A percentile compares a stretch with the other conserved stretches of the same genome.
phyloP scores from a whole-genome alignment of 2,113 vertebrate species.

The Pomatorhinus ruficollis region DNA sequence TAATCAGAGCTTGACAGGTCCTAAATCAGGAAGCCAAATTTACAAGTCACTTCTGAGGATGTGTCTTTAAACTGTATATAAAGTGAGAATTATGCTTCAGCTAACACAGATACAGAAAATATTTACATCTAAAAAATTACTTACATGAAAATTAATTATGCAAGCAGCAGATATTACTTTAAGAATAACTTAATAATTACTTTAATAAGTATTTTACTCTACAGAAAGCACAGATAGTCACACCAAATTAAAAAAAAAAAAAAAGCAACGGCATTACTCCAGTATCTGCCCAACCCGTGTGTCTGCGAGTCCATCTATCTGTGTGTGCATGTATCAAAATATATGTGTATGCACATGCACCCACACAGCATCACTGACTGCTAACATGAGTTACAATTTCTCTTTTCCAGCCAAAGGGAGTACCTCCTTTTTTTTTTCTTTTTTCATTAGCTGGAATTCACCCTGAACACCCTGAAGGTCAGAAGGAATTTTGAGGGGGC shows the following conservation, averaged over 20 bases:
- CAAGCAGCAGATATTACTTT: neutral
- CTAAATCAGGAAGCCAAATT: constrained; percentile 49
- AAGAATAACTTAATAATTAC: neutral
- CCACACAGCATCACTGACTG: neutral
- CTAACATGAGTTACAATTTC: neutral
- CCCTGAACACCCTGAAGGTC: constrained; percentile 19
- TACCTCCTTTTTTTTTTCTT: neutral
- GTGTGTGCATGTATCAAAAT: neutral
- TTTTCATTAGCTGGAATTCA: constrained; percentile 10
- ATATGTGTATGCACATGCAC: neutral
- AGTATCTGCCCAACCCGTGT: neutral
- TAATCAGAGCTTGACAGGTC: constrained; percentile 32
- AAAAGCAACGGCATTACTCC: neutral
- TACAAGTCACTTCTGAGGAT: constrained; percentile 26
- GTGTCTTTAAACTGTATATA: neutral
- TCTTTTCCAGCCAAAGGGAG: constrained; percentile 27
- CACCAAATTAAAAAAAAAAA: neutral
- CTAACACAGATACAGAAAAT: neutral
- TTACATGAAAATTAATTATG: neutral
- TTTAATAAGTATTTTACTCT: neutral
- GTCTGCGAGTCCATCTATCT: neutral
- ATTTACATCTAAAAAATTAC: neutral
- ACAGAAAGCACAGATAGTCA: neutral
- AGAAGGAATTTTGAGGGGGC: constrained; percentile 14
- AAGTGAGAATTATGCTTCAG: neutral